Conservation (phyloP, 2,888 invertebrate genomes). For the Anoncus sp. region DNA sequence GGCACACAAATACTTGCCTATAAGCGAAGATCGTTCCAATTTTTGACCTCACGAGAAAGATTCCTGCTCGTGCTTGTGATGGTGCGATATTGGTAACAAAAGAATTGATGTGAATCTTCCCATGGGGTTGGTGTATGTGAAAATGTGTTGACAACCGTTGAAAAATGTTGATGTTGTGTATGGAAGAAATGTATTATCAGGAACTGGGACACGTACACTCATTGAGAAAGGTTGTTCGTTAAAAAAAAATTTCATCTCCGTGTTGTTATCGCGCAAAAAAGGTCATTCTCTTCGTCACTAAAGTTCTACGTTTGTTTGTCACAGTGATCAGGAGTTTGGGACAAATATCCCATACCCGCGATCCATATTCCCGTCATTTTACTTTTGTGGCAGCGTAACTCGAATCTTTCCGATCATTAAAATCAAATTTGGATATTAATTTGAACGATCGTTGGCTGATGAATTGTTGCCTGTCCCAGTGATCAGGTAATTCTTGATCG, state of each 20-base stretch:
- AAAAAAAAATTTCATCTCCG: not conserved
- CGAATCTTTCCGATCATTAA: not conserved
- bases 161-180: not conserved
- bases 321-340: no score
- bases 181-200: not conserved
- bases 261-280: not conserved
- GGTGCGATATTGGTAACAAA: not conserved
- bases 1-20: not conserved
- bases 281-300: not conserved
- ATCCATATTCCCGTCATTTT: no score
- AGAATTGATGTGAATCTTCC: not conserved
- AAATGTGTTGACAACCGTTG: no score
- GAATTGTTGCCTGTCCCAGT: not conserved
- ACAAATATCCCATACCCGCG: not conserved
- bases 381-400: not conserved
- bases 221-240: not conserved
- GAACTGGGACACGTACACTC: not conserved
- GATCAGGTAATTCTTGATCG: not conserved
- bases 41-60: constrained; percentile 24
- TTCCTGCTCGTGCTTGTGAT: not conserved
- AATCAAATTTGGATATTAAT: not conserved
- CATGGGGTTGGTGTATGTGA: not conserved
- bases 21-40: constrained; percentile 6
- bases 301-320: no score
- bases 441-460: no score